Conservation (phyloP, 2,113 vertebrate species). For the Bambusicola thoracicus region DNA sequence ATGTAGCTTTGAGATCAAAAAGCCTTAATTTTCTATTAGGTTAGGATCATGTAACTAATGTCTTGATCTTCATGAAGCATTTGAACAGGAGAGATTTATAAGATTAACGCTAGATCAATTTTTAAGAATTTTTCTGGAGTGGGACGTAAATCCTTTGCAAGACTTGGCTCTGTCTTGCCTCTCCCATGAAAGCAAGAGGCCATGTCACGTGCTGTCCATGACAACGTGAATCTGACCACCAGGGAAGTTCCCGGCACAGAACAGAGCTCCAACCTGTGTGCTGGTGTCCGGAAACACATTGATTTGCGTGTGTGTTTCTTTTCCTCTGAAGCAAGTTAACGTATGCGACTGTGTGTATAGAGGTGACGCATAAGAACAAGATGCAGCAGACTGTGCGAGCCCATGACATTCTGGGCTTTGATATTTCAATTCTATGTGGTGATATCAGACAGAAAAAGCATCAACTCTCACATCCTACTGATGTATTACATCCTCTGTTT, state of each 20-base stretch:
- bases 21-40: conserved; percentile 64
- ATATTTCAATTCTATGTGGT: background rate
- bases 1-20: conserved; percentile 44
- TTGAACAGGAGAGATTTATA: background rate
- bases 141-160: background rate
- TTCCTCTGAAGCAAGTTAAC: background rate
- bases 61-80: conserved; percentile 23
- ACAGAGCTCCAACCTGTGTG: background rate
- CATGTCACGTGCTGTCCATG: background rate
- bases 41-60: conserved; percentile 1
- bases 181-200: background rate
- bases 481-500: background rate
- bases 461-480: background rate
- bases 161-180: background rate
- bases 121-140: background rate
- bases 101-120: background rate
- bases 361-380: accelerated
- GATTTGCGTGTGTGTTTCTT: background rate
- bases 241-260: background rate
- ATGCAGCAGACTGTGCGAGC: background rate
- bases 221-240: background rate
- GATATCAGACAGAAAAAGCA: background rate
- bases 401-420: background rate
- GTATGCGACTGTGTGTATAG: background rate
- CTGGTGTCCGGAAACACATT: background rate